A percentile compares a stretch with the other conserved stretches of the same genome.
Conservation (phyloP, 2,113 vertebrate genomes). For the Pseudopodoces humilis region DNA sequence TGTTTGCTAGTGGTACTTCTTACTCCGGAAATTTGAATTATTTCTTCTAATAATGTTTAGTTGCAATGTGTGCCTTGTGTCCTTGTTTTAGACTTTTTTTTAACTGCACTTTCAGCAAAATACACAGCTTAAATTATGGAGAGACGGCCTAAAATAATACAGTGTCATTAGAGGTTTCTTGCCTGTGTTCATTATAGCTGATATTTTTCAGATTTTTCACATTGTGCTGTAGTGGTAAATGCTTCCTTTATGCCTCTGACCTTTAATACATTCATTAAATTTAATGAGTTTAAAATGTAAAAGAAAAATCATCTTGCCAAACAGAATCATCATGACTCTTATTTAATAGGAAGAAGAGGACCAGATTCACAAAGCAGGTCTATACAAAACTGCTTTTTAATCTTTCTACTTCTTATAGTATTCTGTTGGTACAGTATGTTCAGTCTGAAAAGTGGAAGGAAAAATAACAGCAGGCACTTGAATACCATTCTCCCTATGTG, state of each 20-base stretch:
- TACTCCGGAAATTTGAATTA: neutral
- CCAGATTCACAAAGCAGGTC: neutral
- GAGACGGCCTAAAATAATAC: neutral
- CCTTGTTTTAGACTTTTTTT: neutral
- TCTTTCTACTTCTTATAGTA: neutral
- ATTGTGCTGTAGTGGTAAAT: neutral
- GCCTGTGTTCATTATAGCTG: neutral
- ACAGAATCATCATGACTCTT: neutral
- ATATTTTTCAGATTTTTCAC: conserved; percentile 26
- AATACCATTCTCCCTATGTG: neutral
- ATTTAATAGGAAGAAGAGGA: neutral
- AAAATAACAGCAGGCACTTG: neutral
- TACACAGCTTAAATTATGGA: neutral
- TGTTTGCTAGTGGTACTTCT: neutral
- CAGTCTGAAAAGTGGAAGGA: neutral
- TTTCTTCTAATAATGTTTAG: conserved; percentile 8
- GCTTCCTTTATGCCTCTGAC: conserved; percentile 30
- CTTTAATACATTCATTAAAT: conserved; percentile 59
- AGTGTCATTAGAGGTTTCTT: neutral
- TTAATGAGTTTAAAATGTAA: conserved; percentile 38
- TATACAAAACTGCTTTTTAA: neutral
- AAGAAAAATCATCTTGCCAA: conserved; percentile 24
- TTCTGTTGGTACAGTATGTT: neutral
- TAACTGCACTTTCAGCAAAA: neutral
- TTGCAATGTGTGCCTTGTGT: neutral